Conservation (phyloP, 2,888 invertebrate species). For the Boloria selene region DNA sequence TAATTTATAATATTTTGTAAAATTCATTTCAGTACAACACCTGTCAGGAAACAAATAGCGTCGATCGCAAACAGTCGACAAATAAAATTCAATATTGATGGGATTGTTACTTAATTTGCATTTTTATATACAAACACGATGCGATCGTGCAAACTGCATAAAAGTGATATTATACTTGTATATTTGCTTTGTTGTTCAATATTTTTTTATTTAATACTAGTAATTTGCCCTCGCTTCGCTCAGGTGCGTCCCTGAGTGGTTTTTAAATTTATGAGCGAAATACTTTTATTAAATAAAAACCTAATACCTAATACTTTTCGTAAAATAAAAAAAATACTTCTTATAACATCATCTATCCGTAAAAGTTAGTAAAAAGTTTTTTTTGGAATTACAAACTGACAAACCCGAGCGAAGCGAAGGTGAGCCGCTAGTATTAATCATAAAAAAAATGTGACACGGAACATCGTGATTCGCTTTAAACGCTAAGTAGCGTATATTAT, state of each 20-base stretch:
- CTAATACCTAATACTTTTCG: too few species aligned
- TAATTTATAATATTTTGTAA: conserved; percentile 1
- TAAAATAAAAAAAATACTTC: too few species aligned
- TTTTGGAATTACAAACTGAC: too few species aligned
- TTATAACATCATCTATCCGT: too few species aligned
- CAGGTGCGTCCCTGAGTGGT: too few species aligned
- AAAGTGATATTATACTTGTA: not conserved
- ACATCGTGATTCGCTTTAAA: conserved; percentile 23
- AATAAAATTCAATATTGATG: conserved; percentile 34
- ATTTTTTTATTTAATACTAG: too few species aligned
- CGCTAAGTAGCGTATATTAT: conserved; percentile 19
- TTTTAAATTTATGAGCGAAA: too few species aligned
- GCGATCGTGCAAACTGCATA: not conserved
- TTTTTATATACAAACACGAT: conserved; percentile 23
- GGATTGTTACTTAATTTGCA: conserved; percentile 23
- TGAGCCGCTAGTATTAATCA: not conserved
- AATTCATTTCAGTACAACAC: conserved; percentile 16
- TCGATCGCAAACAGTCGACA: conserved; percentile 23
- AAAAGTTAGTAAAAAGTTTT: too few species aligned
- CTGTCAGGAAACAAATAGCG: conserved; percentile 20
- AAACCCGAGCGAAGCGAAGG: too few species aligned
- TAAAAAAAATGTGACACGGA: conserved; percentile 2
- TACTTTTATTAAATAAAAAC: too few species aligned
- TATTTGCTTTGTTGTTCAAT: not conserved
- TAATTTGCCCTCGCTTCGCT: too few species aligned